Percentiles rank a stretch among this genome's conserved stretches.
Evolutionary conservation across 2,797 vertebrate species (phyloP).

Genomic region (Oophaga sylvatica): DNA sequence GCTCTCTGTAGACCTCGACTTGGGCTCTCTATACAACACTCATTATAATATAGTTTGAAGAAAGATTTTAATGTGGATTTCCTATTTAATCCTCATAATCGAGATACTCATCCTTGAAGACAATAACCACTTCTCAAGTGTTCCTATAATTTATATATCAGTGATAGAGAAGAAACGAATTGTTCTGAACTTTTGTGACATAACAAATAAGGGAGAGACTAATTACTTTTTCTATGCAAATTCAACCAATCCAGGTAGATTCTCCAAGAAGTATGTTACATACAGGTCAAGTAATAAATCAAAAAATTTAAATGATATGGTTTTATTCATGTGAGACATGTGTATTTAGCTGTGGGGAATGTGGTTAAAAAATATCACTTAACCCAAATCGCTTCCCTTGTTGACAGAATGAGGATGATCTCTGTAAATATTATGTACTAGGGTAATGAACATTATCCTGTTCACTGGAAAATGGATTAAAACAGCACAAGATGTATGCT

Average conservation of each 20-base stretch:
- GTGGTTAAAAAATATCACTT: slow-evolving; percentile 42
- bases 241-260: slow-evolving; percentile 53
- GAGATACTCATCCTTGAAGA: slow-evolving; percentile 81
- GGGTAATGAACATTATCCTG: slow-evolving; percentile 37
- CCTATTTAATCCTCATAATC: slow-evolving; percentile 70
- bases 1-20: slow-evolving; percentile 62
- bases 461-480: slow-evolving; percentile 27
- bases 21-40: slow-evolving; percentile 65
- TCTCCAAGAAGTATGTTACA: slow-evolving; percentile 49
- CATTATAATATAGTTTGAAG: slow-evolving; percentile 78
- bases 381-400: slow-evolving; percentile 45
- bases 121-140: slow-evolving; percentile 79
- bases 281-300: slow-evolving; percentile 46
- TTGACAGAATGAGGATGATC: slow-evolving; percentile 58
- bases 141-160: slow-evolving; percentile 77
- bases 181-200: slow-evolving; percentile 58
- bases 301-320: slow-evolving; percentile 32
- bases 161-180: slow-evolving; percentile 76
- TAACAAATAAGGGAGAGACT: slow-evolving; percentile 53
- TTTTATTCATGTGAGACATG: slow-evolving; percentile 52
- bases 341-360: slow-evolving; percentile 57
- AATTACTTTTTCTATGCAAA: slow-evolving; percentile 57
- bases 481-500: slow-evolving; percentile 38
- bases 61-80: slow-evolving; percentile 74
- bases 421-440: slow-evolving; percentile 45